phyloP scores from a whole-genome alignment of 2,113 vertebrate species.

The Vidua chalybeata region DNA sequence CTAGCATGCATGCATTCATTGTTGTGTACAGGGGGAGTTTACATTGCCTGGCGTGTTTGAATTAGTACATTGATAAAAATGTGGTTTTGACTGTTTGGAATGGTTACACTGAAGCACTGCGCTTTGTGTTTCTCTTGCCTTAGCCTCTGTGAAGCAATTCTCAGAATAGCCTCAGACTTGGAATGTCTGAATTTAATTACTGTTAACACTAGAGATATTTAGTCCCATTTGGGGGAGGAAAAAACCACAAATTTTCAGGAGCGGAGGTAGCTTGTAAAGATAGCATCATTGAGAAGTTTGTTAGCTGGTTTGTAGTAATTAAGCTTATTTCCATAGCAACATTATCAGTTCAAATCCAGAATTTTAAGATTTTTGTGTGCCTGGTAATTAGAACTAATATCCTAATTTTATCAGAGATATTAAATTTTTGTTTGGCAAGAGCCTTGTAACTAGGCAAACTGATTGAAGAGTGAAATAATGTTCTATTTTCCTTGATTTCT shows the following conservation, averaged over 20 bases:
- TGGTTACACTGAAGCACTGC: not conserved
- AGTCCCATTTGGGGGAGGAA: not conserved
- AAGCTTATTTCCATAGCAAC: conserved; percentile 50
- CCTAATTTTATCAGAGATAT: conserved; percentile 50
- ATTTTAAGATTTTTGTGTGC: conserved; percentile 10
- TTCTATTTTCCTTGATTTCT: conserved; percentile 23
- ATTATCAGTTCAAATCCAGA: conserved; percentile 12
- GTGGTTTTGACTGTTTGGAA: conserved; percentile 7
- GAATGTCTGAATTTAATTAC: conserved; percentile 6
- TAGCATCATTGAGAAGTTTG: not conserved
- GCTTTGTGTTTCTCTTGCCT: not conserved
- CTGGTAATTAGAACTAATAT: conserved; percentile 42
- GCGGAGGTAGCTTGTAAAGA: conserved; percentile 6
- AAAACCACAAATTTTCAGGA: not conserved
- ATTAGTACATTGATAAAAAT: not conserved
- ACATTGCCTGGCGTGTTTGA: not conserved
- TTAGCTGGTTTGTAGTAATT: conserved; percentile 18
- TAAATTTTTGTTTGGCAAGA: conserved; percentile 10
- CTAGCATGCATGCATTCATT: not conserved
- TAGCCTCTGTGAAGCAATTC: not conserved
- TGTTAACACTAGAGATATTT: not conserved
- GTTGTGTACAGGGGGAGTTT: not conserved
- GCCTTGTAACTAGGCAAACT: conserved; percentile 8
- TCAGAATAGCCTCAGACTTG: not conserved
- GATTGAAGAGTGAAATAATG: conserved; percentile 19